Evolutionary conservation across 2,888 invertebrate species (phyloP), one percentile per base, ranked within the genome.

Genomic region (Caenorhabditis sp.): DNA sequence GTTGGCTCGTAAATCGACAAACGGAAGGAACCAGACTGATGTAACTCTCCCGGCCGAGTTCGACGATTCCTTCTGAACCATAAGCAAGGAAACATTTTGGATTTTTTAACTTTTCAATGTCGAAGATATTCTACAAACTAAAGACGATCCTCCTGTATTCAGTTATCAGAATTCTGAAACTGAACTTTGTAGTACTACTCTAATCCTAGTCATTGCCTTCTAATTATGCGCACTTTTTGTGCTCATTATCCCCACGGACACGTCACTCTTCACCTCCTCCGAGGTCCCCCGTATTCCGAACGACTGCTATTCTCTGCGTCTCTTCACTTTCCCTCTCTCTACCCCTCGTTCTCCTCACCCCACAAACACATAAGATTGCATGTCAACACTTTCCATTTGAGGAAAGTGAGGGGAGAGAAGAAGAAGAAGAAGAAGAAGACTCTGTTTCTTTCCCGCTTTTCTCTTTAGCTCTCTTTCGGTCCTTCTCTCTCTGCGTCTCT

Each of bases 341-440:
- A 49, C 64, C n/a, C n/a, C n/a, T n/a, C n/a, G n/a, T n/a, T 61
- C 38, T 69, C 51, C 16, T 54, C 28, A 35, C n/a, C 35, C 64
- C n/a, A n/a, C n/a, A n/a, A n/a, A 28, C 68, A 68, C 38, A 68
- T 63, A 59, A 77, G 70, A 77, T 79, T 79, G 79, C 69, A 68
- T 80, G 72, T 79, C 80, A 77, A 77, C 77, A 77, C 77, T 38
- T 38, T 38, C 38, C 69, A 68, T 80, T 63, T 49, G 47, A 31
- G 56, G 68, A 12, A 38, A 38, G 8, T 38, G 38, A 38, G 38
- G 38, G 12, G 12, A 38, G 12, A 38, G 12, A 10, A 38, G 12
- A 38, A 38, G 38, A 38, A 38, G 38, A 38, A 38, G 12, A 5
- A 38, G 38, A 38, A 10, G 31, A 35, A 35, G 31, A 35, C 31